Evolutionary conservation across 2,888 invertebrate species (phyloP), one percentile per base, ranked within the genome.

Genomic region (Drosophila imparisetae): DNA sequence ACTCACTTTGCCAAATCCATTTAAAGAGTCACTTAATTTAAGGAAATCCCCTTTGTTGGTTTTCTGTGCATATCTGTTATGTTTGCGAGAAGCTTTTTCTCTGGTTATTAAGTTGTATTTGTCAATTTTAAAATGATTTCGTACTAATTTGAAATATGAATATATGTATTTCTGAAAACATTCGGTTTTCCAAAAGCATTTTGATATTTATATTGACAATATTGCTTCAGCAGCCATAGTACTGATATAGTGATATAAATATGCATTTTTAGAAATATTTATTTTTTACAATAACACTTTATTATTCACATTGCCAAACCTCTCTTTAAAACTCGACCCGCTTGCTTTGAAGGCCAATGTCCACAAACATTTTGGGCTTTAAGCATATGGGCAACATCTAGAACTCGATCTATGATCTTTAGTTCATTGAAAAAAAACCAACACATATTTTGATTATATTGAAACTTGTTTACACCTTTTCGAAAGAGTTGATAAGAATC

Each of bases 21-120:
- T 50, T 65, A 8, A 52, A 36, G 34, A 40, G 29, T 24, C 27
- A 40, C 32, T 52, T 30, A 53, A 32, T 66, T 38, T 10, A 6
- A 48, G 15, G 2, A 4, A 6, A 30, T 38, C 32, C 7, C 15
- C 15, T 8, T 21, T 32, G 6, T 42, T 58, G 30, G 7, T 18
- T 30, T 21, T 24, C 13, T 18, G 18, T 18, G 32, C 34, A 7
- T 1, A 34, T n/a, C 34, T 18, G 15, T 34, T 21, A 0, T 54
- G 18, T 27, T 27, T 27, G 27, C 48, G 48, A 48, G 15, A 15
- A 45, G 15, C 15, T 24, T 24, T 4, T 45, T 24, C 4, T 8
- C 8, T 24, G 4, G 2, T 24, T 45, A 24, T 15, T 4, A 4
- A 15, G 15, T 2, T 8, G 15, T 15, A 13, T n/a, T 54, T 7